phyloP scores from a whole-genome alignment of 2,797 vertebrate genomes.

The Graptemys geographica region DNA sequence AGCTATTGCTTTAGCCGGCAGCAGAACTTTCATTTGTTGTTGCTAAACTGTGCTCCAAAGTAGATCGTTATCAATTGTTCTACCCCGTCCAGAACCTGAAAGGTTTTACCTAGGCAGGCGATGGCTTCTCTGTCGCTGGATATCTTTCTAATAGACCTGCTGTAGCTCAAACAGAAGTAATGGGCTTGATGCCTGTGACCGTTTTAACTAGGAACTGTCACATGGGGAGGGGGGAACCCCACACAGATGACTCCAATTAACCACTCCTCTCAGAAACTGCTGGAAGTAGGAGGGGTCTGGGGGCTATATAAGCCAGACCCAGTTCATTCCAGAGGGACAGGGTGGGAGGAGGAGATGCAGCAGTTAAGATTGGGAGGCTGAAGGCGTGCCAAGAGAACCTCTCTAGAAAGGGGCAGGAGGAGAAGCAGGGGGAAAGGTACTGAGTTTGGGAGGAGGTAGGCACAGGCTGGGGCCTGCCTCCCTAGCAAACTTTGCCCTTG shows the following conservation, averaged over 20 bases:
- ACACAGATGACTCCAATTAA: neutral
- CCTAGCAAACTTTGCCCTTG: neutral
- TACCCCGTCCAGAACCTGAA: neutral
- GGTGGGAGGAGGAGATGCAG: neutral
- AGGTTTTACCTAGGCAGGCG: conserved; percentile 21
- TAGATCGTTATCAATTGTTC: neutral
- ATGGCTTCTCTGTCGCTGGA: neutral
- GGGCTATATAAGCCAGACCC: neutral
- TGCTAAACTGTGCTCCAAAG: neutral
- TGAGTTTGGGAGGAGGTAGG: neutral
- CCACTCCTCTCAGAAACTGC: neutral
- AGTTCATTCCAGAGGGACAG: neutral
- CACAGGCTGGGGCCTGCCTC: neutral
- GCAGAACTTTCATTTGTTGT: neutral
- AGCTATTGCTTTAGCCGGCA: neutral
- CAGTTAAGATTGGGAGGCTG: neutral
- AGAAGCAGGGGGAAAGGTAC: neutral
- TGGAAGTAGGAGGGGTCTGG: neutral
- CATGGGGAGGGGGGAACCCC: neutral
- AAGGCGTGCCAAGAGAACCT: neutral
- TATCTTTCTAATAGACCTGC: neutral
- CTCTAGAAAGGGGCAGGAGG: neutral
- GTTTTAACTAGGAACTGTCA: neutral
- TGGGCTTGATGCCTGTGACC: neutral
- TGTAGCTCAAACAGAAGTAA: neutral